Percentiles rank a stretch among this genome's conserved stretches.
Evolutionary conservation across 2,113 vertebrate genomes (phyloP).

Genomic region (Poeciliopsis occidentalis): DNA sequence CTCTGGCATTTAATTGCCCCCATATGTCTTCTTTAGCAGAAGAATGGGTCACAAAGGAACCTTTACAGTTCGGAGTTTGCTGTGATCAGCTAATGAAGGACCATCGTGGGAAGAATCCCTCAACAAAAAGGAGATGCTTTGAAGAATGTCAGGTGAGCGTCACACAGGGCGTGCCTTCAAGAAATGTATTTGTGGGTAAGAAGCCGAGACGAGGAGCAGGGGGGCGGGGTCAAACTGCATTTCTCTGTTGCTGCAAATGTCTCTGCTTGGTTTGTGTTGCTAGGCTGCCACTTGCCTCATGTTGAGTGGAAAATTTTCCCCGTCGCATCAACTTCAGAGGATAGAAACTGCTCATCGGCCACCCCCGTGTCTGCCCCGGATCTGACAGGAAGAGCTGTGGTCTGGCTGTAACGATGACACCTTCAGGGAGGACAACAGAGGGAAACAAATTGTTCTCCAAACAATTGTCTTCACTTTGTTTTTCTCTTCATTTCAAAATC

Average conservation of each 20-base stretch:
- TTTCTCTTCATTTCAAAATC: not conserved
- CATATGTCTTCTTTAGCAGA: not conserved
- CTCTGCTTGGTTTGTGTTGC: conserved; percentile 81
- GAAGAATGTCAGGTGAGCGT: conserved; percentile 1
- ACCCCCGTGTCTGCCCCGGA: not conserved
- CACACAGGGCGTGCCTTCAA: conserved; percentile 13
- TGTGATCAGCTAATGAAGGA: conserved; percentile 43
- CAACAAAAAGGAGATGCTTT: conserved; percentile 27
- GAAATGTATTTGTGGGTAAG: conserved; percentile 10
- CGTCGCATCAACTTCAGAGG: conserved; percentile 16
- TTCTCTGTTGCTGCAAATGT: conserved; percentile 80
- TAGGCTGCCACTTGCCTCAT: conserved; percentile 81
- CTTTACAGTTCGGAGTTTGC: not conserved
- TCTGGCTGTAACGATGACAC: not conserved
- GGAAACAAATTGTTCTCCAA: not conserved
- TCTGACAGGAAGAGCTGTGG: not conserved
- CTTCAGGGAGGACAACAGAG: not conserved
- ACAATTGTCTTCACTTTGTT: not conserved
- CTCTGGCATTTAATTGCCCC: conserved; percentile 12
- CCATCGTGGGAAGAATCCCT: conserved; percentile 20
- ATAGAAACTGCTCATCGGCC: not conserved
- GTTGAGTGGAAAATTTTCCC: conserved; percentile 72
- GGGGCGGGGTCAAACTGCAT: conserved; percentile 52
- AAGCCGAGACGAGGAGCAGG: not conserved
- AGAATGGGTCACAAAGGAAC: not conserved